Conservation (phyloP, 2,113 vertebrate species). For the Phyllostomus hastatus region DNA sequence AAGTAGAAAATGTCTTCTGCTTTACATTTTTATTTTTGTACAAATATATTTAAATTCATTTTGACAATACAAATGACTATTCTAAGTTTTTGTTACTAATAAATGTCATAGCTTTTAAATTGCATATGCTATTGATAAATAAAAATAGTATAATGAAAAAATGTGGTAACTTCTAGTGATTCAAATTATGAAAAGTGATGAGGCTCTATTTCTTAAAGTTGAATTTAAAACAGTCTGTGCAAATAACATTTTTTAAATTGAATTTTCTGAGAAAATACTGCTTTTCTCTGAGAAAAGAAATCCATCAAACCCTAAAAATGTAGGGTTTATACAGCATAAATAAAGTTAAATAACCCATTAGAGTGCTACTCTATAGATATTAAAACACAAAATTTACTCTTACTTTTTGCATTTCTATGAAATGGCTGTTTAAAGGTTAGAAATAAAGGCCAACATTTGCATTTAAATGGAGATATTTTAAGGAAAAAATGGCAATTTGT, state of each 20-base stretch:
- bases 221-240: neutral
- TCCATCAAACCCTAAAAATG: slow-evolving; percentile 57
- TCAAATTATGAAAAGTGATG: slow-evolving; percentile 27
- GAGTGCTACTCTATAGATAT: slow-evolving; percentile 62
- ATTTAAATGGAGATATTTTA: slow-evolving; percentile 86
- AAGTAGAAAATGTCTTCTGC: slow-evolving; percentile 20
- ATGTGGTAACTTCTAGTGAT: neutral
- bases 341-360: slow-evolving; percentile 57
- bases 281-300: slow-evolving; percentile 31
- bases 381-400: slow-evolving; percentile 77
- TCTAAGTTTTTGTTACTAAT: slow-evolving; percentile 25
- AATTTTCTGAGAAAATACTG: slow-evolving; percentile 60
- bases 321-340: slow-evolving; percentile 57
- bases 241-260: slow-evolving; percentile 47
- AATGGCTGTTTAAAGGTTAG: slow-evolving; percentile 83
- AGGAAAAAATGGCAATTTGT: slow-evolving; percentile 78
- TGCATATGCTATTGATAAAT: neutral
- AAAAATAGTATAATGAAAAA: slow-evolving; percentile 26
- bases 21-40: slow-evolving; percentile 39
- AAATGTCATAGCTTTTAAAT: slow-evolving; percentile 30
- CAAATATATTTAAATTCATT: slow-evolving; percentile 12
- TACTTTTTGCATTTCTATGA: slow-evolving; percentile 77
- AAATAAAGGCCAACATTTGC: slow-evolving; percentile 85
- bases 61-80: neutral
- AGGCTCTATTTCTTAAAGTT: neutral